Conservation (phyloP, 1,140 invertebrate species). For the Drosophila bifasciata region DNA sequence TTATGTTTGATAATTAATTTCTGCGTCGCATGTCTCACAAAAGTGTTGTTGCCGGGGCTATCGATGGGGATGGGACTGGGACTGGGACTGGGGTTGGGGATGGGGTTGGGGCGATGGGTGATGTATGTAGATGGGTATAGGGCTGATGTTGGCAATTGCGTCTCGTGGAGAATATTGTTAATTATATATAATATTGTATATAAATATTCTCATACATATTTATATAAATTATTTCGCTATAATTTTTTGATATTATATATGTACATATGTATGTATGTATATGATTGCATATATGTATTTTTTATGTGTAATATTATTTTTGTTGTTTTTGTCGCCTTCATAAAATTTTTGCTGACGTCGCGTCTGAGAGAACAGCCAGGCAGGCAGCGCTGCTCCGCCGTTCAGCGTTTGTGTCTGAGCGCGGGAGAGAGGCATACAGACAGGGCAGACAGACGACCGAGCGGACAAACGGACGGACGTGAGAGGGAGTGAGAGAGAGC, state of each 20-base stretch:
- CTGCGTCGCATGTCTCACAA: conserved; percentile 7
- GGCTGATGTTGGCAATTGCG: conserved; percentile 31
- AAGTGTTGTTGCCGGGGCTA: no score
- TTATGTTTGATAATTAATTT: conserved; percentile 48
- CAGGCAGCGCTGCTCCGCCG: conserved; percentile 16
- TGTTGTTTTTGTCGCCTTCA: conserved; percentile 58
- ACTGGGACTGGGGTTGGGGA: no score
- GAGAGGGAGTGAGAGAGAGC: conserved; percentile 4
- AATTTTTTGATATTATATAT: no score
- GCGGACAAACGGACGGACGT: no score
- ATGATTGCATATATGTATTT: conserved; percentile 11
- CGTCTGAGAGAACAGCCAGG: conserved; percentile 51
- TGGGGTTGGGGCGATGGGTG: no score
- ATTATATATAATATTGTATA: background rate
- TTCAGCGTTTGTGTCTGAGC: conserved; percentile 30
- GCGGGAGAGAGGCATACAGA: background rate
- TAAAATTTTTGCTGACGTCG: conserved; percentile 74
- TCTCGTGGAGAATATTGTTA: background rate
- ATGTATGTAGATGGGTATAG: no score
- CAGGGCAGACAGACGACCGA: background rate
- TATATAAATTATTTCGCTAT: no score
- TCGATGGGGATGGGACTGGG: no score
- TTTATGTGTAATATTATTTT: conserved; percentile 52
- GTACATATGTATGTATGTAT: background rate
- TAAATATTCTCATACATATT: background rate